Conservation (phyloP, 2,888 invertebrate genomes). For the Brachylomia viminalis region DNA sequence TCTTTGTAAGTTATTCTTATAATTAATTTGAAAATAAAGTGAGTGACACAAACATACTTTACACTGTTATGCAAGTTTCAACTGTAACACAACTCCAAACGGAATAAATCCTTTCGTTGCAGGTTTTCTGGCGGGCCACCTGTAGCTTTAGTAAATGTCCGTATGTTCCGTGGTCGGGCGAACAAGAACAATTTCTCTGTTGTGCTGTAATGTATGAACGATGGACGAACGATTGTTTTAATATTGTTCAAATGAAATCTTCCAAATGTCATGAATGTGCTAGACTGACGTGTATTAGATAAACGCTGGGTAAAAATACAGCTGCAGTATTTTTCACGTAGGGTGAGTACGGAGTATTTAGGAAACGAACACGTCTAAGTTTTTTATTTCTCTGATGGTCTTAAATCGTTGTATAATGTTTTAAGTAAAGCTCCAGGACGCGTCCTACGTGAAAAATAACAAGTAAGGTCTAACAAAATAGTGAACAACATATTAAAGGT, state of each 20-base stretch:
- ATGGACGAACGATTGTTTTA: constrained; percentile 34
- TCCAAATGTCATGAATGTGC: constrained; percentile 10
- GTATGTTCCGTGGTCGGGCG: constrained; percentile 24
- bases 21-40: constrained; percentile 36
- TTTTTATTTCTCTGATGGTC: background rate
- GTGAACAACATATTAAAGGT: constrained; percentile 20
- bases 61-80: constrained; percentile 42
- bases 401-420: background rate
- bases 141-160: constrained; percentile 44
- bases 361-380: background rate
- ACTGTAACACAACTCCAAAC: constrained; percentile 48
- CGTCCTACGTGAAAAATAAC: constrained; percentile 30
- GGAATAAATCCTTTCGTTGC: constrained; percentile 47
- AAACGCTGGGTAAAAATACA: background rate
- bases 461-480: constrained; percentile 21
- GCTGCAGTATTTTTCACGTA: constrained; percentile 36
- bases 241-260: constrained; percentile 33
- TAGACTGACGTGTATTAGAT: background rate
- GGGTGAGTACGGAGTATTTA: background rate
- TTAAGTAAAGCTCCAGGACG: background rate
- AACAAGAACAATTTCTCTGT: constrained; percentile 25
- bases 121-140: constrained; percentile 38
- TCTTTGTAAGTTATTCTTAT: constrained; percentile 23
- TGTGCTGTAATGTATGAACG: constrained; percentile 53
- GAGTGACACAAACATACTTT: constrained; percentile 51